Base-by-base conservation (phyloP, 2,113 vertebrate species). In the Gasterosteus aculeatus region DNA sequence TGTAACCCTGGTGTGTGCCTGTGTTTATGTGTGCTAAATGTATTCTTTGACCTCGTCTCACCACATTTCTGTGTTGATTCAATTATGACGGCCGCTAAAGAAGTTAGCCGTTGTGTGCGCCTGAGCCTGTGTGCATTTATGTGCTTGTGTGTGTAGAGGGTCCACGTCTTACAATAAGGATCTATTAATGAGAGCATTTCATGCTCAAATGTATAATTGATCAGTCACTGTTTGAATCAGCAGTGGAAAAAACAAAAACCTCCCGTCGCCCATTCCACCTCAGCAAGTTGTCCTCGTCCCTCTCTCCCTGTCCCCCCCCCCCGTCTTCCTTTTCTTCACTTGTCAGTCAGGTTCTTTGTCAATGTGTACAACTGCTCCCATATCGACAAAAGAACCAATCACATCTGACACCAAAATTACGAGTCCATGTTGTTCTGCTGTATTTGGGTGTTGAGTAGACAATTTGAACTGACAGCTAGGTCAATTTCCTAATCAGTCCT, bases 341-440 rank as follows among this genome's bases (percentile, higher is more conserved):
- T 87, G 87, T 89, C 90, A 86, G 44, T 84, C 90, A 84, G 58
- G 51, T 64, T 83, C 76, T 88, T 88, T 86, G 77, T 89, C 78
- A 82, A 44, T 56, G 49, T 81, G 65, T 76, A 57, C 65, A 80
- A 82, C 73, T 60, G 68, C 51, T 71, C 49, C 54, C 69, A 77
- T 85, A 83, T 85, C 81, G 85, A 90, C 79, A 84, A 89, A 84
- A 86, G 81, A 87, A 73, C 74, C 83, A 80, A 87, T 91, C 88
- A 90, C 75, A 72, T 83, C 70, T 86, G 87, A 89, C 88, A 89
- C 47, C 64, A 74, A 86, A 91, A 91, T 91, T 86, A 87, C 76
- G 59, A 64, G 80, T 18, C 66, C 51, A 42, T 56, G 69, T 87
- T 81, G 77, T 85, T 85, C 74, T 69, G 54, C 80, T 44, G 64